Evolutionary conservation across 2,797 vertebrate species (phyloP), one percentile per base, ranked within the genome.

Genomic region (Chanos chanos): DNA sequence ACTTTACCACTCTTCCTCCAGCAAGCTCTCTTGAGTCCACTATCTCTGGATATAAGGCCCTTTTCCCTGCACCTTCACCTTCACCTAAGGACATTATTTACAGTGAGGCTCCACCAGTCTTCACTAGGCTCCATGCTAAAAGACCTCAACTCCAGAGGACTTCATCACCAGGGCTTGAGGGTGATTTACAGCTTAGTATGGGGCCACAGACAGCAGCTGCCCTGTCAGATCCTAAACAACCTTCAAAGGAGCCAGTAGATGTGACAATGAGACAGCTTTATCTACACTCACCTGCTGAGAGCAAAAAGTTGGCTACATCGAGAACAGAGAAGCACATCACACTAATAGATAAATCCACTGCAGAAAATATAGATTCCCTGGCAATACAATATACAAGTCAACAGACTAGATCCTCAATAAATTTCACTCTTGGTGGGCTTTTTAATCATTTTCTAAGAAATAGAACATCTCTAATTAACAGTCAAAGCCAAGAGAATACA

Each of bases 141-240:
- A 12, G 13, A 10, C 3, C 9, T 18, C 18, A 27, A 10, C 3
- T 19, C 4, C 21, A 16, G 47, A 27, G 12, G 16, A 28, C 15
- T 55, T 10, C 40, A 36, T 15, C 64, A 55, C 24, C 12, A n/a
- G 9, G 18, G 18, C 1, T 34, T 13, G 18, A n/a, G 13, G 33
- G 30, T 34, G 33, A 34, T 24, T 33, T 60, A 43, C 53, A 21
- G 18, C 7, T 57, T 27, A 15, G 2, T 22, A 13, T 13, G 2
- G 4, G 63, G 4, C 28, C 55, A n/a, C 43, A 34, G 18, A 58
- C 43, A 25, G 39, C 31, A 4, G 40, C 63, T 44, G 55, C 28
- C 13, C 25, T n/a, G 2, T 31, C 47, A 15, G 21, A 12, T 18
- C 24, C 43, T 24, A 49, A 16, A 48, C 25, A 61, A 18, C n/a